These are phyloP conservation scores for Microcebus lehilahytsara DNA, from an alignment of 2,113 vertebrate species.

Conservation along the genomic window DNA sequence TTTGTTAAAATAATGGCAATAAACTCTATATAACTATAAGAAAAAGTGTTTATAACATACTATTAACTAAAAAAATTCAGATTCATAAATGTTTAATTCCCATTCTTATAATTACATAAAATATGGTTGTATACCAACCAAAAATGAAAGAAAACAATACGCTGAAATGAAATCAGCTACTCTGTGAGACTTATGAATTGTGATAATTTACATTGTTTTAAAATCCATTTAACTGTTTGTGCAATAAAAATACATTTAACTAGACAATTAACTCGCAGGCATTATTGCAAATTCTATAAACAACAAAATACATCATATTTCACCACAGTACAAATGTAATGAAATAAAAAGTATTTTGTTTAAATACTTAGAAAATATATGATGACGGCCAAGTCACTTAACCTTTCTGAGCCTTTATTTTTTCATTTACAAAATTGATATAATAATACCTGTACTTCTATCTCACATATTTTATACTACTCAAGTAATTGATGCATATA, in stretches of 20 bases:
- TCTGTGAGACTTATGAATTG: background rate
- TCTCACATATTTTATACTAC: background rate
- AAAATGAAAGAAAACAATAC: constrained; percentile 23
- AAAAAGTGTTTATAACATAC: background rate
- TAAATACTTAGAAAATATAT: constrained; percentile 29
- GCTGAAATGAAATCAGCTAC: constrained; percentile 13
- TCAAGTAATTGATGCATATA: background rate
- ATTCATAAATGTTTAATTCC: background rate
- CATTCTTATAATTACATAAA: background rate
- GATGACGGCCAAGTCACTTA: background rate
- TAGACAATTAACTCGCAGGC: constrained; percentile 18
- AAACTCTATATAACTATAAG: background rate
- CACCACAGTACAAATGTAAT: background rate
- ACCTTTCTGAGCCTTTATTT: background rate
- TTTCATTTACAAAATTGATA: background rate
- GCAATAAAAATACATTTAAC: constrained; percentile 41
- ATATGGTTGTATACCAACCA: background rate
- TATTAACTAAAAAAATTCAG: background rate
- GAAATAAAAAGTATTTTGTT: background rate
- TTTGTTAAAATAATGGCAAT: background rate
- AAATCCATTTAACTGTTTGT: background rate
- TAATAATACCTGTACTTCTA: background rate
- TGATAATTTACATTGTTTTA: constrained; percentile 20
- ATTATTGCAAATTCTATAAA: constrained; percentile 50
- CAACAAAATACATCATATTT: constrained; percentile 44